Conservation (phyloP, 2,888 invertebrate species). For the Rhopalosiphum nymphaeae region DNA sequence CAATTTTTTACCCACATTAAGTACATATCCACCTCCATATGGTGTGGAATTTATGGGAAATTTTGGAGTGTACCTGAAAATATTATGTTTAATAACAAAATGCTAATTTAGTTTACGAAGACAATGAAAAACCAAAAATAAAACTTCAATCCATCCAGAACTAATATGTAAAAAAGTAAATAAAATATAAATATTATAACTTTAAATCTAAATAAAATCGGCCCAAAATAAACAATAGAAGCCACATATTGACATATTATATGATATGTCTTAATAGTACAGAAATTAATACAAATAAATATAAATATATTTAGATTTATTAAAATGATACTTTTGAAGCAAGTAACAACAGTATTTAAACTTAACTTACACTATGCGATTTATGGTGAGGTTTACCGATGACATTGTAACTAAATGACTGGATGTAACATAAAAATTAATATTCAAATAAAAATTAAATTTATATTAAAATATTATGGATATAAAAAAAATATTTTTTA, state of each 20-base stretch:
- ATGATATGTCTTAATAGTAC: not conserved
- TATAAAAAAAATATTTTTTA: constrained; percentile 35
- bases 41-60: constrained; percentile 49
- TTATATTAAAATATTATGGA: constrained; percentile 33
- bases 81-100: constrained; percentile 51
- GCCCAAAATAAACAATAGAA: constrained; percentile 23
- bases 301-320: not conserved
- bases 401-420: constrained; percentile 94
- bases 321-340: not conserved
- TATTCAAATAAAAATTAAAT: constrained; percentile 64
- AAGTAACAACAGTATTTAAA: not conserved
- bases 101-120: constrained; percentile 12
- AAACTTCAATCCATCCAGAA: constrained; percentile 24
- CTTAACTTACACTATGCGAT: constrained; percentile 91
- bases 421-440: constrained; percentile 70
- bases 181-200: not conserved
- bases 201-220: not conserved
- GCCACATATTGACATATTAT: constrained; percentile 9
- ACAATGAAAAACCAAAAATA: constrained; percentile 16
- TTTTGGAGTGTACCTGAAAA: constrained; percentile 61
- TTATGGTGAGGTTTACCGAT: constrained; percentile 91
- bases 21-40: constrained; percentile 61
- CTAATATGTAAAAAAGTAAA: not conserved
- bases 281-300: not conserved
- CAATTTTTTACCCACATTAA: constrained; percentile 61